Conservation (phyloP, 1,140 invertebrate species). For the Delia radicum region DNA sequence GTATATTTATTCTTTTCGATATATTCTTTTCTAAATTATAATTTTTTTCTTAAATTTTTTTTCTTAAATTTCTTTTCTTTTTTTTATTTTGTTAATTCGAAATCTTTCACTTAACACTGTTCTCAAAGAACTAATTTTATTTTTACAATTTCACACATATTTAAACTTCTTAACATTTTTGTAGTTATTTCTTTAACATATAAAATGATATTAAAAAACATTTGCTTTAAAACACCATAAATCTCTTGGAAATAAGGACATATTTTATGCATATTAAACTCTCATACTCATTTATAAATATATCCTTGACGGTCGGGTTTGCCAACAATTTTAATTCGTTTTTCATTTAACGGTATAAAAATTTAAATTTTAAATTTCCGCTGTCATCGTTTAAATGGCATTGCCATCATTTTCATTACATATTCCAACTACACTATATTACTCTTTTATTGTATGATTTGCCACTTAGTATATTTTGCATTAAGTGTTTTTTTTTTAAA, state of each 20-base stretch:
- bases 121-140: slow-evolving; percentile 3
- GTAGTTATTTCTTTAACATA: neutral
- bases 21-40: neutral
- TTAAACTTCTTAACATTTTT: slow-evolving; percentile 6
- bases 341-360: neutral
- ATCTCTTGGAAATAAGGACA: no score
- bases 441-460: neutral
- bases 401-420: neutral
- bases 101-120: neutral
- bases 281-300: neutral
- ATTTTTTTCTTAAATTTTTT: neutral
- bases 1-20: neutral
- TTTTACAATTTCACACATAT: slow-evolving; percentile 3
- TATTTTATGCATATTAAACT: no score
- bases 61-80: neutral
- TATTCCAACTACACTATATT: neutral
- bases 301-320: neutral
- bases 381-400: neutral
- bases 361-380: slow-evolving; percentile 5
- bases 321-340: neutral
- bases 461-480: neutral
- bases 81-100: neutral
- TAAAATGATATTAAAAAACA: neutral
- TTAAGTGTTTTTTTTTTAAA: neutral
- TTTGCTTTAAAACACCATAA: neutral